Percentiles rank a stretch among this genome's conserved stretches.
Conservation (phyloP, 1,140 invertebrate species). For the Pogonomyrmex barbatus region DNA sequence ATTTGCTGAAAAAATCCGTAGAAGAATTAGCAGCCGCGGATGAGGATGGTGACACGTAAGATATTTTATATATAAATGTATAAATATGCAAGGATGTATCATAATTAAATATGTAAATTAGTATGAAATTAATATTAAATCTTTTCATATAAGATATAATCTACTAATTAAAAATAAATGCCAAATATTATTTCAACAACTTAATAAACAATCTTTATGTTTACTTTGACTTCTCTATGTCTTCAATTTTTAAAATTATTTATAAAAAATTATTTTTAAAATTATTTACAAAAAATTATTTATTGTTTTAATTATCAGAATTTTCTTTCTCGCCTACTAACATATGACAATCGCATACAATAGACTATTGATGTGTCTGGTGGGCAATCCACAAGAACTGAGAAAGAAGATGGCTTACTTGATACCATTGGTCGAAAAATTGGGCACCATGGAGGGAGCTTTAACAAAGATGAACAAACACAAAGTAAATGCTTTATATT, state of each 20-base stretch:
- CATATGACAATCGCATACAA: not conserved
- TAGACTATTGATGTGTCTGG: slow-evolving; percentile 79
- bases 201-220: not conserved
- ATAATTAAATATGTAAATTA: not conserved
- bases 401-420: slow-evolving; percentile 76
- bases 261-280: too few species aligned
- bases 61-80: not conserved
- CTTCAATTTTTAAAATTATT: not conserved
- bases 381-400: slow-evolving; percentile 76
- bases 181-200: too few species aligned
- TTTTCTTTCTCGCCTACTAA: not conserved
- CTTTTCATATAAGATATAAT: too few species aligned
- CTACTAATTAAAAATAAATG: too few species aligned
- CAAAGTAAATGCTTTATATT: slow-evolving; percentile 80
- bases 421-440: slow-evolving; percentile 78
- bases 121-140: not conserved
- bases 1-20: slow-evolving; percentile 73
- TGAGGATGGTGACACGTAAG: slow-evolving; percentile 81
- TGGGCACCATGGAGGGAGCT: slow-evolving; percentile 70
- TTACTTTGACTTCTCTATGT: not conserved
- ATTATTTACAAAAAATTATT: too few species aligned
- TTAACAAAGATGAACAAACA: slow-evolving; percentile 75
- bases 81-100: not conserved
- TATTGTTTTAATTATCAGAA: not conserved
- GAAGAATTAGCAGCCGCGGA: slow-evolving; percentile 70